These are phyloP conservation scores for Anorthoa munda DNA, from an alignment of 2,888 invertebrate species.

Conservation along the genomic window DNA sequence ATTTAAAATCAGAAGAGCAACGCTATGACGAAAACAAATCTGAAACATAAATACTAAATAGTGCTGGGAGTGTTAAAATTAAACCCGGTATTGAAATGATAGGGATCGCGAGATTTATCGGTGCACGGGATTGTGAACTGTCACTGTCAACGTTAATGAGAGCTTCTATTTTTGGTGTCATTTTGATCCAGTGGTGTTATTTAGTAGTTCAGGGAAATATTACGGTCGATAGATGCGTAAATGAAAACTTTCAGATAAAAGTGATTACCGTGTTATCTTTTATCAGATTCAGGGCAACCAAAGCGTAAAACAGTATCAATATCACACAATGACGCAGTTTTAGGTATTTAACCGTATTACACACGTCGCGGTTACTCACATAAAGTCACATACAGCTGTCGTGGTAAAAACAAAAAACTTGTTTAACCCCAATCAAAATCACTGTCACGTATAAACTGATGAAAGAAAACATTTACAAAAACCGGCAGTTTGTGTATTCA, in stretches of 20 bases:
- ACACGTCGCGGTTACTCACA: slow-evolving; percentile 5
- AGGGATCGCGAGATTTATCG: slow-evolving; percentile 23
- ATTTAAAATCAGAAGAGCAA: slow-evolving; percentile 64
- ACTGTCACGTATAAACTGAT: slow-evolving; percentile 37
- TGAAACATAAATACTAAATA: slow-evolving; percentile 51
- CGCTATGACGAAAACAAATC: slow-evolving; percentile 52
- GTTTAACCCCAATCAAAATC: slow-evolving; percentile 28
- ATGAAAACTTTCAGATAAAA: slow-evolving; percentile 11
- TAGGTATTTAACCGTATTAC: slow-evolving; percentile 19
- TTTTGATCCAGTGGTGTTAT: not conserved
- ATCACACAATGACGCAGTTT: slow-evolving; percentile 25
- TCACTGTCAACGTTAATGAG: slow-evolving; percentile 17
- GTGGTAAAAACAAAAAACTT: slow-evolving; percentile 17
- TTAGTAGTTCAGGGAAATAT: slow-evolving; percentile 3
- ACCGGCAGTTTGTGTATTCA: slow-evolving; percentile 31
- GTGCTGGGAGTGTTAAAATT: slow-evolving; percentile 38
- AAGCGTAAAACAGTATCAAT: slow-evolving; percentile 42
- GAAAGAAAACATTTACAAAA: slow-evolving; percentile 48
- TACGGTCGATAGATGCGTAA: not conserved
- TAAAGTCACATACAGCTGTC: slow-evolving; percentile 10
- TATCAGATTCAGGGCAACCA: slow-evolving; percentile 32
- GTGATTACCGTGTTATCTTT: slow-evolving; percentile 35
- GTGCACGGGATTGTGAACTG: slow-evolving; percentile 6
- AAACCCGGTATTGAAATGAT: slow-evolving; percentile 32
- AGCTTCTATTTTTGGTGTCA: not conserved